Percentiles rank a stretch among this genome's conserved stretches.
Conservation (phyloP, 1,140 invertebrate genomes). For the Achatina immaculata region DNA sequence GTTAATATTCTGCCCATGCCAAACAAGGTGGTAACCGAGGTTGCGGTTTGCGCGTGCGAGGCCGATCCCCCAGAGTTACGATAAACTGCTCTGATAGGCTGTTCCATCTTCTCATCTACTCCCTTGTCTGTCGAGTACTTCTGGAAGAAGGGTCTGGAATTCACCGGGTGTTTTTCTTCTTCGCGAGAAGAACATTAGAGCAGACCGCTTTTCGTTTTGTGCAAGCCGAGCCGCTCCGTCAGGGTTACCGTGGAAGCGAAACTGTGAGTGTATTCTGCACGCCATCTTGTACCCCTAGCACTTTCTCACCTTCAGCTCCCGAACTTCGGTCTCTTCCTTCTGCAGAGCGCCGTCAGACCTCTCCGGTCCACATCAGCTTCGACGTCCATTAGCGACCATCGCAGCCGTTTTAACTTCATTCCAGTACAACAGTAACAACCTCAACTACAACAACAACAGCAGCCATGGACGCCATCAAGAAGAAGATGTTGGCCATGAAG, state of each 20-base stretch:
- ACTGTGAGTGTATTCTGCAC: not conserved
- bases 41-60: constrained; percentile 20
- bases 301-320: not conserved
- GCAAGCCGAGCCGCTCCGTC: not conserved
- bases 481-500: constrained; percentile 99
- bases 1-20: constrained; percentile 34
- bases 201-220: not conserved
- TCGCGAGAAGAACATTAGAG: not conserved
- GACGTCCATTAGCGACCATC: constrained; percentile 8
- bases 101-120: constrained; percentile 13
- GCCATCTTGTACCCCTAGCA: not conserved
- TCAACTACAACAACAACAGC: constrained; percentile 35
- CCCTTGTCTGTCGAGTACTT: not conserved
- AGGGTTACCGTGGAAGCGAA: not conserved
- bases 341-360: not conserved
- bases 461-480: constrained; percentile 99
- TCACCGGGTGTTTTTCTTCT: not conserved
- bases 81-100: constrained; percentile 34
- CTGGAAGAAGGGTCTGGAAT: not conserved
- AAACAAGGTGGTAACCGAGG: constrained; percentile 53
- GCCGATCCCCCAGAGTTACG: not conserved
- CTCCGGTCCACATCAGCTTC: not conserved
- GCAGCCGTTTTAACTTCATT: not conserved
- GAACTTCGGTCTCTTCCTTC: constrained; percentile 15
- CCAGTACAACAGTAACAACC: constrained; percentile 3